A percentile compares a stretch with the other conserved stretches of the same genome.
phyloP scores from a whole-genome alignment of 2,888 invertebrate species.

The Leucophenga maculata region DNA sequence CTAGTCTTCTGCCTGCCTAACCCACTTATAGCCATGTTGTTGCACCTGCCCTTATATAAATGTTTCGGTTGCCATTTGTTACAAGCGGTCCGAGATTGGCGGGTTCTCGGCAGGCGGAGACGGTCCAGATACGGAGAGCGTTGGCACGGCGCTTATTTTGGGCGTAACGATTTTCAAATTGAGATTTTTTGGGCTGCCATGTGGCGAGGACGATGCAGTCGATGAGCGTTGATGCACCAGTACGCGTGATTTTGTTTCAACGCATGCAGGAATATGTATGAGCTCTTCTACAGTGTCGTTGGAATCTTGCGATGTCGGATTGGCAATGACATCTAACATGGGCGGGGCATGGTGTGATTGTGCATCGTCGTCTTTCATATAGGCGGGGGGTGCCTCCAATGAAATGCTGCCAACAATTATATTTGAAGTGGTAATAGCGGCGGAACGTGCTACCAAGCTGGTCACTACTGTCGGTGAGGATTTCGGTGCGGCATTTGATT shows the following conservation, averaged over 20 bases:
- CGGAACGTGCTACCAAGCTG: slow-evolving; percentile 58
- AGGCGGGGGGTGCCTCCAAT: slow-evolving; percentile 69
- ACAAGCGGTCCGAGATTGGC: slow-evolving; percentile 69
- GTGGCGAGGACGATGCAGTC: slow-evolving; percentile 64
- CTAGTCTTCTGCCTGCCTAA: not conserved
- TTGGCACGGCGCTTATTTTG: slow-evolving; percentile 75
- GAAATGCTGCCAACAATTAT: slow-evolving; percentile 71
- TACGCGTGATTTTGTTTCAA: slow-evolving; percentile 55
- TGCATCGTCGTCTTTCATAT: slow-evolving; percentile 63
- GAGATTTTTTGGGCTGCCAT: slow-evolving; percentile 64
- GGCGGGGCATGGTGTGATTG: slow-evolving; percentile 44
- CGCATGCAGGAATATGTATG: slow-evolving; percentile 54
- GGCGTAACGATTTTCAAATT: slow-evolving; percentile 62
- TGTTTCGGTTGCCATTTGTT: slow-evolving; percentile 73
- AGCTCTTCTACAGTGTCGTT: slow-evolving; percentile 65
- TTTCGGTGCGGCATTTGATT: slow-evolving; percentile 47
- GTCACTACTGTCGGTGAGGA: slow-evolving; percentile 50
- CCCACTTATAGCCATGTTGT: slow-evolving; percentile 43
- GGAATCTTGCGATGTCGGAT: slow-evolving; percentile 61
- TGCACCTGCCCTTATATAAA: slow-evolving; percentile 68
- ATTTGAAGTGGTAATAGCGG: slow-evolving; percentile 67
- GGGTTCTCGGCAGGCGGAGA: slow-evolving; percentile 82
- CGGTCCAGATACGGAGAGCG: slow-evolving; percentile 85
- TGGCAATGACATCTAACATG: slow-evolving; percentile 29
- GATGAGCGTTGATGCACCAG: slow-evolving; percentile 69